These are phyloP conservation scores for Dicyrtoma fusca DNA, from an alignment of 2,888 invertebrate genomes.

Conservation along the genomic window DNA sequence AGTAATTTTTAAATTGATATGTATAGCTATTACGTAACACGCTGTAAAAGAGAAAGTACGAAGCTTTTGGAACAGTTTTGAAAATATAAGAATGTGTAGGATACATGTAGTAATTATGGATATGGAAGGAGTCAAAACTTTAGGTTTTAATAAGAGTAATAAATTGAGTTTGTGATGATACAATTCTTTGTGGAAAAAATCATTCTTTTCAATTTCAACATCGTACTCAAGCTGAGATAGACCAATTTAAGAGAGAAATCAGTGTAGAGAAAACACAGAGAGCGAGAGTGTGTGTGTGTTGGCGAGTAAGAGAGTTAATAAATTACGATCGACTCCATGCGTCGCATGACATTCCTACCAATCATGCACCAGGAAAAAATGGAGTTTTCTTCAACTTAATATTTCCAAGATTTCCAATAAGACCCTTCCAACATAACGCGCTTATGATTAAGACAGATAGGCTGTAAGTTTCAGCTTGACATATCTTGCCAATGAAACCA, in stretches of 20 bases:
- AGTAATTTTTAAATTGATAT: too few species aligned
- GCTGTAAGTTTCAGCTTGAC: neutral
- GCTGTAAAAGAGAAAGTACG: too few species aligned
- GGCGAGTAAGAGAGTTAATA: slow-evolving; percentile 11
- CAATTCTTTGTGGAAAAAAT: too few species aligned
- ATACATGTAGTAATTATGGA: neutral
- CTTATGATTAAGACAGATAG: slow-evolving; percentile 28
- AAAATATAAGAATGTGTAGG: neutral
- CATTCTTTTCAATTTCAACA: too few species aligned
- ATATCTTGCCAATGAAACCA: slow-evolving; percentile 12
- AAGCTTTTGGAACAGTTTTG: too few species aligned
- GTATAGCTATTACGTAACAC: too few species aligned
- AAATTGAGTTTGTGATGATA: too few species aligned
- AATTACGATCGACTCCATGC: slow-evolving; percentile 10
- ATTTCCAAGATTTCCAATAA: slow-evolving; percentile 21
- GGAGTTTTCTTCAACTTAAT: slow-evolving; percentile 20
- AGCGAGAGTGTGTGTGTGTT: neutral
- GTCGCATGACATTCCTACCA: slow-evolving; percentile 19
- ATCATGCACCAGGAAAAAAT: slow-evolving; percentile 22
- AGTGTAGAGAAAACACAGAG: too few species aligned
- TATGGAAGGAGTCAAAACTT: too few species aligned
- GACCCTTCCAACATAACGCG: slow-evolving; percentile 17
- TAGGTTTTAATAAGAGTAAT: too few species aligned
- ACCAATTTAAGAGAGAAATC: neutral
- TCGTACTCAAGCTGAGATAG: neutral